Base-by-base conservation (phyloP, 1,140 invertebrate genomes). In the Lasioglossum baleicum region DNA sequence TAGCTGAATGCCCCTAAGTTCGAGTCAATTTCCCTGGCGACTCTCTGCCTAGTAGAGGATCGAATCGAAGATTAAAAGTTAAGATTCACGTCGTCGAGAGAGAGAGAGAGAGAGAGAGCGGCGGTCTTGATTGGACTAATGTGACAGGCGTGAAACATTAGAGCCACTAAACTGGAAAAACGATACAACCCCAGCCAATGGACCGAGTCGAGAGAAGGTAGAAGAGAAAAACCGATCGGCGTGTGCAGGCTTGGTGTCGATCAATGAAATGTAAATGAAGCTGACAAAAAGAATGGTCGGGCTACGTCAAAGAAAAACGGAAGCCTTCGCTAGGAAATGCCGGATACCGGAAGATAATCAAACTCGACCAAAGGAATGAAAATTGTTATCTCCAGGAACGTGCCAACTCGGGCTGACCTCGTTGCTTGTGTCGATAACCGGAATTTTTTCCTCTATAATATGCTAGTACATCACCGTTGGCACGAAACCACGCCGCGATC, bases 261-360 rank as follows among this genome's bases (percentile, higher is more conserved):
- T 48, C n/a, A 26, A n/a, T 22, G 71, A 64, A 74, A 26, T 74
- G 60, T 7, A 64, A 35, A n/a, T 31, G 71, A 48, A 51, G 42
- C 7, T 11, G 31, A 44, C 17, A 8, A 8, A 65, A 35, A 20
- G 7, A 42, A n/a, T 7, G 22, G 1, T 11, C 13, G 22, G 11
- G 48, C 56, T 22, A 17, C 10, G 15, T 42, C n/a, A 42, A 67
- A 58, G 35, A 42, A 68, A 58, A 68, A 68, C 73, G 35, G 64
- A 75, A 74, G 26, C 13, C 6, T 6, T 13, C 15, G 11, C 22
- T 13, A 74, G 20, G 15, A 64, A 8, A 51, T 6, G 11, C 81
- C 78, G 72, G 79, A 83, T 75, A 81, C 82, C 82, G 80, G 80
- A 78, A 83, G 53, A 56, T 65, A 67, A 82, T 80, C 70, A 64